A percentile compares a stretch with the other conserved stretches of the same genome.
phyloP scores from a whole-genome alignment of 2,113 vertebrate species.

The Engystomops pustulosus region DNA sequence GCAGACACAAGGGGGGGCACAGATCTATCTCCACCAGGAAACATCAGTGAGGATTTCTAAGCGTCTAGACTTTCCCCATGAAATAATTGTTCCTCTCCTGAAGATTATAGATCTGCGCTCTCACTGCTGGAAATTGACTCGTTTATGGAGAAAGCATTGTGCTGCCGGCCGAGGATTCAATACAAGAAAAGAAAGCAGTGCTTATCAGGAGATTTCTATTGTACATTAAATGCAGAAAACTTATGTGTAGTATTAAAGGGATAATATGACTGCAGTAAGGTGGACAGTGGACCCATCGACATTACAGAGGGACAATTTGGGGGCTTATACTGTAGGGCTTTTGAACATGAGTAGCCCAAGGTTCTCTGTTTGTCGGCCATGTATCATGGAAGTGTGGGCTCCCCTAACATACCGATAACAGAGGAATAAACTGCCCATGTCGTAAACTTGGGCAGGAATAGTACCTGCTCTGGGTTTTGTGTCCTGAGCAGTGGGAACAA shows the following conservation, averaged over 20 bases:
- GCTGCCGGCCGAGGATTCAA: background rate
- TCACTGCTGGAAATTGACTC: slow-evolving; percentile 13
- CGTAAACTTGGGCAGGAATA: too few relatives aligned
- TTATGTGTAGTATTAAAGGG: background rate
- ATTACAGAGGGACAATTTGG: background rate
- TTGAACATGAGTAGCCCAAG: too few relatives aligned
- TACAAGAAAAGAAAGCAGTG: background rate
- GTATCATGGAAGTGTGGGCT: too few relatives aligned
- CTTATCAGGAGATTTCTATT: background rate
- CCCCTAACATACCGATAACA: too few relatives aligned
- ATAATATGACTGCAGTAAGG: background rate
- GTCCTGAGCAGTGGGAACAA: too few relatives aligned
- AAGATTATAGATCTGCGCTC: slow-evolving; percentile 34
- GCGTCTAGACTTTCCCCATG: background rate
- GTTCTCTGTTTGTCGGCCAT: too few relatives aligned
- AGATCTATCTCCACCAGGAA: slow-evolving; percentile 73
- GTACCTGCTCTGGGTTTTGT: too few relatives aligned
- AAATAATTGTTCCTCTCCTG: slow-evolving; percentile 28
- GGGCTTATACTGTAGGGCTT: too few relatives aligned
- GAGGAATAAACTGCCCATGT: too few relatives aligned
- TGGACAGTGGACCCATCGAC: background rate
- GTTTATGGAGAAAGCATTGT: background rate
- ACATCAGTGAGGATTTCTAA: slow-evolving; percentile 64
- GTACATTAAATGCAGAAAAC: background rate
- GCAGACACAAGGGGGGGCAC: slow-evolving; percentile 71